Conservation (phyloP, 2,113 vertebrate species). For the Pseudorhombus dupliciocellatus region DNA sequence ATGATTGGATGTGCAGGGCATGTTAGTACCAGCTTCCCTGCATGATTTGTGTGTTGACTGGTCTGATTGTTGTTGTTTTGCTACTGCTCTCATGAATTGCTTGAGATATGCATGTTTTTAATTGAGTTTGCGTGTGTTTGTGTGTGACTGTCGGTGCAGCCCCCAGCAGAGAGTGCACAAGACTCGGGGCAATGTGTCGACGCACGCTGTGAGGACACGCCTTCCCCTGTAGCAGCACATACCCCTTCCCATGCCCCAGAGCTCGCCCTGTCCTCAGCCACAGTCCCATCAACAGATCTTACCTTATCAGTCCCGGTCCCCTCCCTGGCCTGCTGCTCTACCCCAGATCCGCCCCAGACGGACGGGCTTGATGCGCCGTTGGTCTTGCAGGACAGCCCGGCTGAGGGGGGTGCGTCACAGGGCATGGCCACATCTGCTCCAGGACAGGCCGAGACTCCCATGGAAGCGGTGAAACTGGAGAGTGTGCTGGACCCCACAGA, state of each 20-base stretch:
- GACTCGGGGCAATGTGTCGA: conserved; percentile 76
- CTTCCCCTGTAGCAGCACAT: conserved; percentile 66
- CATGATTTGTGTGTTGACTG: conserved; percentile 68
- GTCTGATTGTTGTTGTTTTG: conserved; percentile 45
- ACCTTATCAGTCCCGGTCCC: conserved; percentile 63
- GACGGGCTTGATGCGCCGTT: conserved; percentile 66
- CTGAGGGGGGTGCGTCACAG: conserved; percentile 70
- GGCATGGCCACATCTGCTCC: conserved; percentile 75
- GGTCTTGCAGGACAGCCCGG: conserved; percentile 70
- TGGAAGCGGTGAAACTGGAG: conserved; percentile 84
- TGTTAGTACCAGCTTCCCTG: conserved; percentile 69
- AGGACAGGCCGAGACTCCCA: conserved; percentile 73
- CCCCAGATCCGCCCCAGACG: conserved; percentile 70
- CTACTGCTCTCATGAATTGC: conserved; percentile 64
- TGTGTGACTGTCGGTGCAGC: conserved; percentile 85
- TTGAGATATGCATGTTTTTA: conserved; percentile 77
- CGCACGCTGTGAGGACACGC: conserved; percentile 69
- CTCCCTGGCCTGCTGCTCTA: conserved; percentile 40
- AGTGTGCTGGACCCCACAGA: conserved; percentile 93
- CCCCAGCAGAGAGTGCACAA: conserved; percentile 78
- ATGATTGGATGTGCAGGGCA: conserved; percentile 67
- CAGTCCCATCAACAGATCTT: conserved; percentile 64
- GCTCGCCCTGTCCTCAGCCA: conserved; percentile 50
- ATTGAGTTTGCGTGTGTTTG: conserved; percentile 75
- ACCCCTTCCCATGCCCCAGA: conserved; percentile 64